These are phyloP conservation scores for Pristionchus exspectatus DNA, from an alignment of 2,888 invertebrate species.

Conservation along the genomic window DNA sequence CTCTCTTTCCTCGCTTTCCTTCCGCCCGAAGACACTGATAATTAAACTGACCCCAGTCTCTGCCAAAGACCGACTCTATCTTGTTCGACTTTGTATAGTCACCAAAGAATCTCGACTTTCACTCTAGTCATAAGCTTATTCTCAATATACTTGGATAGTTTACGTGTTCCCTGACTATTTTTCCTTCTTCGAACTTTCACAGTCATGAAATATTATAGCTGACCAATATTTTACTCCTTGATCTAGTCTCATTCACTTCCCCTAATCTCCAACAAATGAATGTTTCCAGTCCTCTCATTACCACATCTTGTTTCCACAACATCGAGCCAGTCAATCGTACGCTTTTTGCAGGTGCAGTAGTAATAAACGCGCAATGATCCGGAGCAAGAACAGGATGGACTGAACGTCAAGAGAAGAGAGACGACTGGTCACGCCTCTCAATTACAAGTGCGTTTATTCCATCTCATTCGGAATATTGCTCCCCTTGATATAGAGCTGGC, in stretches of 20 bases:
- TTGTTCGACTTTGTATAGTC: neutral
- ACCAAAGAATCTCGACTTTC: too few species aligned
- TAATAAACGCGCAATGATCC: constrained; percentile 31
- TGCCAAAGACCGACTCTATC: neutral
- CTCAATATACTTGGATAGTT: too few species aligned
- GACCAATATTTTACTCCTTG: neutral
- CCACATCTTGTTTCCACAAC: neutral
- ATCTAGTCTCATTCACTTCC: neutral
- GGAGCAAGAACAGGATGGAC: constrained; percentile 31
- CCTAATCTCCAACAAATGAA: neutral
- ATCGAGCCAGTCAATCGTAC: neutral
- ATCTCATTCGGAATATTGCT: neutral
- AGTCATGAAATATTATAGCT: too few species aligned
- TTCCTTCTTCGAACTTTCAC: too few species aligned
- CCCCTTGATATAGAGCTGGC: too few species aligned
- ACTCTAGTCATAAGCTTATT: too few species aligned
- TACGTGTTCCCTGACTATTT: too few species aligned
- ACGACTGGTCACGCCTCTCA: constrained; percentile 18
- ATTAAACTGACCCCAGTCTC: constrained; percentile 7
- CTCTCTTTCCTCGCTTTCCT: constrained; percentile 32
- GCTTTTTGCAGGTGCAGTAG: constrained; percentile 3
- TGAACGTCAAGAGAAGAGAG: neutral
- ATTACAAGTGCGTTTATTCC: constrained; percentile 27
- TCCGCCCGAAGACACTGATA: constrained; percentile 14
- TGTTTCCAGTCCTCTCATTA: neutral